A percentile compares a stretch with the other conserved stretches of the same genome.
Conservation (phyloP, 2,888 invertebrate species). For the Hemithea aestivaria region DNA sequence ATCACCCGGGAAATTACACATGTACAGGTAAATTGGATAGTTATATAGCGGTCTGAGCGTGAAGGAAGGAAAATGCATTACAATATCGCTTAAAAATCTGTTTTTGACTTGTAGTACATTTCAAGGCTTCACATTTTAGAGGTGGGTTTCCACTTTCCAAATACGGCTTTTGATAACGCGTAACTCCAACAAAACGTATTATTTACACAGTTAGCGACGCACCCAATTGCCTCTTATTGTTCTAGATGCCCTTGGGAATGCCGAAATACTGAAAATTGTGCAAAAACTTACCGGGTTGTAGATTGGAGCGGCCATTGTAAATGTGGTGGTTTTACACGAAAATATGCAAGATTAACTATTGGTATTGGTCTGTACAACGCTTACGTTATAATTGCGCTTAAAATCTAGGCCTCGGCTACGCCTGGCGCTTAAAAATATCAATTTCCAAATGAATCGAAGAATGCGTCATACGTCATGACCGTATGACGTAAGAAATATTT, state of each 20-base stretch:
- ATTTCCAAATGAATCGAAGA: constrained; percentile 39
- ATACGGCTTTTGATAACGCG: constrained; percentile 24
- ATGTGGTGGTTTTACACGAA: constrained; percentile 13
- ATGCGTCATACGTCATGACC: constrained; percentile 62
- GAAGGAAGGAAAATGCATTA: no score
- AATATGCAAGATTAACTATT: constrained; percentile 18
- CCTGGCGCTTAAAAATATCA: constrained; percentile 42
- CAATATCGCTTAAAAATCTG: no score
- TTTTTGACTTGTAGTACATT: no score
- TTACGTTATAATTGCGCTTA: constrained; percentile 35
- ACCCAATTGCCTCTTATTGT: constrained; percentile 38
- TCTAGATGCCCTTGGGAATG: constrained; percentile 54
- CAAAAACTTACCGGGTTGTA: constrained; percentile 62
- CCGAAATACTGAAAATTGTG: constrained; percentile 22
- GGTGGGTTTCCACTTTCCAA: constrained; percentile 16
- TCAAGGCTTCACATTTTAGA: no score
- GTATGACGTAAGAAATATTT: constrained; percentile 37
- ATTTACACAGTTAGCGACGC: constrained; percentile 41
- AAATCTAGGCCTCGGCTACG: constrained; percentile 39
- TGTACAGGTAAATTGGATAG: no score
- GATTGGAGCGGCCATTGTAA: constrained; percentile 58
- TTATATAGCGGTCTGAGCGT: no score
- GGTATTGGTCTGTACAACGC: constrained; percentile 25
- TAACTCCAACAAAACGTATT: constrained; percentile 28
- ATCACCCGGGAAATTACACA: no score